These are phyloP conservation scores for Cyphomyrmex costatus DNA, from an alignment of 1,140 invertebrate species.

Conservation along the genomic window DNA sequence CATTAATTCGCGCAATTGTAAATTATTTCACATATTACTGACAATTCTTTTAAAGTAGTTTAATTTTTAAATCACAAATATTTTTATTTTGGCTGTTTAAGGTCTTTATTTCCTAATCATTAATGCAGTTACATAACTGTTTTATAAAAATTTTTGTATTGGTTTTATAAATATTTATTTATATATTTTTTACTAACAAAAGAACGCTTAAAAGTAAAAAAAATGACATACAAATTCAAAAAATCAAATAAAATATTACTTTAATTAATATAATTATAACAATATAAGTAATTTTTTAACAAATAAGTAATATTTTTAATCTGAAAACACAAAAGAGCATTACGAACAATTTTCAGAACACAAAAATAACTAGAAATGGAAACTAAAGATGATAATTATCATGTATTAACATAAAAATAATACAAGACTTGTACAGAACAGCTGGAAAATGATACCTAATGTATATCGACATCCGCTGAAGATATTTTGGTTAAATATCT, in stretches of 20 bases:
- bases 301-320: not conserved
- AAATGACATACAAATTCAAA: not conserved
- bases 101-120: too few relatives aligned
- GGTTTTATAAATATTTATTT: too few relatives aligned
- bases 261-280: not conserved
- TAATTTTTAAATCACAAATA: slow-evolving; percentile 14
- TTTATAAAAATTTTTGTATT: too few relatives aligned
- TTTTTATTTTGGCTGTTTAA: too few relatives aligned
- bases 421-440: not conserved
- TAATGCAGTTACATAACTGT: too few relatives aligned
- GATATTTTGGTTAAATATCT: too few relatives aligned
- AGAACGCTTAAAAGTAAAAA: not conserved
- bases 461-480: not conserved
- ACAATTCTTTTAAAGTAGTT: not conserved
- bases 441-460: not conserved
- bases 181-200: not conserved
- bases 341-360: not conserved
- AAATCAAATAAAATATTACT: not conserved
- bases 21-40: not conserved
- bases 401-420: not conserved
- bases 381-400: not conserved
- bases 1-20: not conserved
- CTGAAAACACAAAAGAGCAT: not conserved
- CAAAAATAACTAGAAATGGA: not conserved
- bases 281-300: not conserved